A percentile compares a stretch with the other conserved stretches of the same genome.
Evolutionary conservation across 1,140 invertebrate genomes (phyloP).

Genomic region (Rhopalosiphum padi): DNA sequence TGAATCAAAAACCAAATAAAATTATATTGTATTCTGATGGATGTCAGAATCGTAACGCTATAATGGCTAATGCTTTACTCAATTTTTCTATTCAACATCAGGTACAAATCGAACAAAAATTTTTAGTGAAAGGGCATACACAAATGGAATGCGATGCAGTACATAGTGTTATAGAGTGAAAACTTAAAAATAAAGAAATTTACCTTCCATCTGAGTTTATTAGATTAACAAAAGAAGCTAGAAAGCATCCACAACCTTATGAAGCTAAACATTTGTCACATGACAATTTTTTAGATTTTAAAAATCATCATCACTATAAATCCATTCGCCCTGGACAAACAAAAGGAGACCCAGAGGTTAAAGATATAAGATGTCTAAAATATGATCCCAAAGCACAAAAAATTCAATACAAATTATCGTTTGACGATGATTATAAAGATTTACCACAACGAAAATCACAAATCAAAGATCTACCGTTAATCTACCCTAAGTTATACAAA

Average conservation of each 20-base stretch:
- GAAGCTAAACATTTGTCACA: neutral
- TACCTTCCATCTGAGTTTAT: conserved; percentile 60
- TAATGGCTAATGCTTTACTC: conserved; percentile 62
- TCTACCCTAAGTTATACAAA: conserved; percentile 32
- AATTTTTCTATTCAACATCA: conserved; percentile 45
- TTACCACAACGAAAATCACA: neutral
- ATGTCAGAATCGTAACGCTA: too few relatives aligned
- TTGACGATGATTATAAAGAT: conserved; percentile 14
- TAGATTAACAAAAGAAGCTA: conserved; percentile 58
- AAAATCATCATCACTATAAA: conserved; percentile 29
- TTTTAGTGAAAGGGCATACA: conserved; percentile 63
- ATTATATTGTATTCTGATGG: conserved; percentile 60
- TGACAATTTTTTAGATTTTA: neutral
- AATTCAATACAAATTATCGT: conserved; percentile 1
- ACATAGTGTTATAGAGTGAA: conserved; percentile 60
- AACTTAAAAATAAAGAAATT: conserved; percentile 61
- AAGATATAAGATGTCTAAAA: conserved; percentile 36
- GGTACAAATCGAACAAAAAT: conserved; percentile 62
- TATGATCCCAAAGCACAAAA: neutral
- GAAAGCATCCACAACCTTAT: conserved; percentile 50
- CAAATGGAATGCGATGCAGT: conserved; percentile 63
- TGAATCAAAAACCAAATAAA: too few relatives aligned
- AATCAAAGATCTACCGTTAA: neutral
- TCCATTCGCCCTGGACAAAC: conserved; percentile 57
- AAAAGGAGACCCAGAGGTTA: conserved; percentile 57